phyloP scores from a whole-genome alignment of 2,888 invertebrate species.

The Cosmia trapezina region DNA sequence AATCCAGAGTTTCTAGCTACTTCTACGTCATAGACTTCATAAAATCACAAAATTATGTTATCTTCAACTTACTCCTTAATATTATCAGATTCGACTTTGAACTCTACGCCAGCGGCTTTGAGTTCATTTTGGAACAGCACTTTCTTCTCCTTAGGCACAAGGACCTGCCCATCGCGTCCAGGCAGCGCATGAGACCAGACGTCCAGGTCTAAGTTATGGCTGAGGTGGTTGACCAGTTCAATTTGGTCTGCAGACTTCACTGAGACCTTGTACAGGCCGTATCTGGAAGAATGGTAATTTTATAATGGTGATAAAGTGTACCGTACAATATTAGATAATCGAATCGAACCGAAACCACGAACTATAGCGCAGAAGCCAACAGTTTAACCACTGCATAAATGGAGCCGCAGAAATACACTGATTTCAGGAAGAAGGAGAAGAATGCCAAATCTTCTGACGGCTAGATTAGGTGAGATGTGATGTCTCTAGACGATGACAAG shows the following conservation, averaged over 20 bases:
- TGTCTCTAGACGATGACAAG: not conserved
- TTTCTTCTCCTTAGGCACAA: slow-evolving; percentile 74
- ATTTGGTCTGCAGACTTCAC: slow-evolving; percentile 71
- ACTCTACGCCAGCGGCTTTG: slow-evolving; percentile 69
- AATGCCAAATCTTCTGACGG: no score
- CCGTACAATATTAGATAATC: no score
- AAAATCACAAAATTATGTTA: not conserved
- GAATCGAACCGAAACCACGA: not conserved
- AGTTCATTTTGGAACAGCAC: slow-evolving; percentile 74
- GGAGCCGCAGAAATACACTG: no score
- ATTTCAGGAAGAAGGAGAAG: no score
- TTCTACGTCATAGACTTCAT: not conserved
- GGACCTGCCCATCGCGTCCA: slow-evolving; percentile 70
- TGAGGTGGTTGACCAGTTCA: slow-evolving; percentile 70
- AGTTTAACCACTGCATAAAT: no score
- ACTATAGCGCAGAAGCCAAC: no score
- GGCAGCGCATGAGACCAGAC: slow-evolving; percentile 75
- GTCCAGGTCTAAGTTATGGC: slow-evolving; percentile 69
- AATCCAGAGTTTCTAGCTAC: not conserved
- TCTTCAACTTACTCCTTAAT: slow-evolving; percentile 78
- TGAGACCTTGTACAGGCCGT: slow-evolving; percentile 73
- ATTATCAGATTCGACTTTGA: slow-evolving; percentile 75
- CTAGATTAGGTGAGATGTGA: not conserved
- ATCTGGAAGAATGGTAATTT: slow-evolving; percentile 64
- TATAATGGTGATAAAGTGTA: not conserved